A percentile compares a stretch with the other conserved stretches of the same genome.
These are phyloP conservation scores for Philantomba maxwellii DNA, from an alignment of 2,113 vertebrate genomes.

Conservation along the genomic window DNA sequence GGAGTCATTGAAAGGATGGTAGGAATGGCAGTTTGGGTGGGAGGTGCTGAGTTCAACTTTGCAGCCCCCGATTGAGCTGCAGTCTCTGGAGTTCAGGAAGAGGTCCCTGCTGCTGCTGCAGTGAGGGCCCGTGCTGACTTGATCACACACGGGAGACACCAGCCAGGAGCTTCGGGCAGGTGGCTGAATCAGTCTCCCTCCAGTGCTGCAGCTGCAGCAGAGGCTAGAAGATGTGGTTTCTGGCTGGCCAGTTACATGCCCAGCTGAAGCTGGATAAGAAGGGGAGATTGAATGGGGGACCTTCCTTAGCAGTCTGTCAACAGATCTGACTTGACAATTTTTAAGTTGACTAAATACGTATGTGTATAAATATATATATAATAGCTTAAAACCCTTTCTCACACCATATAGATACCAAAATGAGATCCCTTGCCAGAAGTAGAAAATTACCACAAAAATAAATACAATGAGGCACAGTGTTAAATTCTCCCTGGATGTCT, in stretches of 20 bases:
- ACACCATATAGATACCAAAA: background rate
- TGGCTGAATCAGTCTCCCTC: background rate
- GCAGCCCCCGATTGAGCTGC: background rate
- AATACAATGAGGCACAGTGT: background rate
- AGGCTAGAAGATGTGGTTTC: background rate
- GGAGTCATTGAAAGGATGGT: background rate
- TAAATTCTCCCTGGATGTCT: background rate
- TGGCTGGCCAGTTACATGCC: background rate
- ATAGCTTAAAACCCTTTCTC: background rate
- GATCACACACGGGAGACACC: rapidly evolving
- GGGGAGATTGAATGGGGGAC: background rate
- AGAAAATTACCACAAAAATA: background rate
- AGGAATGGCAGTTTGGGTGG: background rate
- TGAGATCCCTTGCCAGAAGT: background rate
- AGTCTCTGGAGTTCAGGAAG: background rate
- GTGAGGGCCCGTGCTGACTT: background rate
- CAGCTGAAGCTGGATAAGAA: background rate
- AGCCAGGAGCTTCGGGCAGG: background rate
- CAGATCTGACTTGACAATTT: background rate
- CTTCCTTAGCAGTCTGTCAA: background rate
- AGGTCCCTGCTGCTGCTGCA: background rate
- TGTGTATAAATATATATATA: background rate
- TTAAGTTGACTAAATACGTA: background rate
- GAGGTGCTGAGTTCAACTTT: background rate
- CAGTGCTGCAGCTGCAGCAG: background rate